A percentile compares a stretch with the other conserved stretches of the same genome.
Conservation (phyloP, 2,113 vertebrate genomes). For the Gambusia affinis region DNA sequence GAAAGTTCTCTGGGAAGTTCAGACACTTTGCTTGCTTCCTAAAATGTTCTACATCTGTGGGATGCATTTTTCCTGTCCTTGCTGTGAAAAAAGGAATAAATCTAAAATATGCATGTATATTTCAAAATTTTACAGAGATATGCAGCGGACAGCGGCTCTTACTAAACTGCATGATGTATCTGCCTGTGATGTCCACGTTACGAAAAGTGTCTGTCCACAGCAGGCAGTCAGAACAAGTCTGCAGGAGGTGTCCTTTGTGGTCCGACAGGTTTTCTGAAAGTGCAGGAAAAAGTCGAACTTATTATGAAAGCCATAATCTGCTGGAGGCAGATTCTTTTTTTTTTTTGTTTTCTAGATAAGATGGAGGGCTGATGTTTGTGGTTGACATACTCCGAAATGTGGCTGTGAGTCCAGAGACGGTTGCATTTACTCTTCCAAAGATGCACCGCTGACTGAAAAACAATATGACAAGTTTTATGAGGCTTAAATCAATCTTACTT, state of each 20-base stretch:
- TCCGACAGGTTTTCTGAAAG: slow-evolving; percentile 69
- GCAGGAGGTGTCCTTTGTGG: slow-evolving; percentile 74
- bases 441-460: slow-evolving; percentile 65
- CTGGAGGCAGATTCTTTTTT: neutral
- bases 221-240: slow-evolving; percentile 70
- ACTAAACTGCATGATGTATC: slow-evolving; percentile 75
- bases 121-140: neutral
- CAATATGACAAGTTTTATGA: neutral
- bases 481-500: neutral
- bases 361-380: neutral
- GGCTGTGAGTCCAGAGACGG: slow-evolving; percentile 54
- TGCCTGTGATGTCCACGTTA: slow-evolving; percentile 61
- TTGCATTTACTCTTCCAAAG: slow-evolving; percentile 66
- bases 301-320: neutral
- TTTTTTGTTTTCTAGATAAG: neutral
- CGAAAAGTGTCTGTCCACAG: slow-evolving; percentile 75
- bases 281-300: neutral
- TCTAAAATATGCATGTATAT: neutral
- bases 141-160: slow-evolving; percentile 27
- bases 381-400: slow-evolving; percentile 72
- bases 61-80: slow-evolving; percentile 64
- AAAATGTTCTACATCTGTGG: slow-evolving; percentile 60
- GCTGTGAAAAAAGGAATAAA: slow-evolving; percentile 38
- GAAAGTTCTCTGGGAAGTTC: slow-evolving; percentile 63
- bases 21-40: slow-evolving; percentile 68